Percentiles rank a stretch among this genome's conserved stretches.
phyloP scores from a whole-genome alignment of 1,140 invertebrate species.

The Gryon sp. region DNA sequence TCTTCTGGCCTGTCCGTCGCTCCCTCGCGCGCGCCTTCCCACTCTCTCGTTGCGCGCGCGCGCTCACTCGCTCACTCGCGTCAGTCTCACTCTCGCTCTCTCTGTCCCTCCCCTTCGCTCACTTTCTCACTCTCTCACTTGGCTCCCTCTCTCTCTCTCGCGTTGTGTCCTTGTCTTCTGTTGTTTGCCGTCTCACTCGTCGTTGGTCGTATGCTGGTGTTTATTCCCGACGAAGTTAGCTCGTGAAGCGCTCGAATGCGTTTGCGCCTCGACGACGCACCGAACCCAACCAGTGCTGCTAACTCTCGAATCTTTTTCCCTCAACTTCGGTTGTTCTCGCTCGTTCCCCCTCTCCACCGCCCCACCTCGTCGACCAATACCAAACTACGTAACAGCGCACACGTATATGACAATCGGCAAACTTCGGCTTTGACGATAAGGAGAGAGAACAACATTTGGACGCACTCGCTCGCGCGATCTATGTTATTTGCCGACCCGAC shows the following conservation, averaged over 20 bases:
- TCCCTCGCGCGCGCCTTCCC: constrained; percentile 63
- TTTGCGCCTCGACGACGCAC: constrained; percentile 75
- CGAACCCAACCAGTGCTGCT: constrained; percentile 56
- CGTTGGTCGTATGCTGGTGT: too few relatives aligned
- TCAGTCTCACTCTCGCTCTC: constrained; percentile 64
- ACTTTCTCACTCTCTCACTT: too few relatives aligned
- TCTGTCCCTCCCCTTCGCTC: too few relatives aligned
- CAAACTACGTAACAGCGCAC: not conserved
- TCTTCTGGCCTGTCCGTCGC: constrained; percentile 67
- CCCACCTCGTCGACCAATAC: constrained; percentile 17
- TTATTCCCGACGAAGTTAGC: too few relatives aligned
- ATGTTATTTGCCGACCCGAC: constrained; percentile 23
- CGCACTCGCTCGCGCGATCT: constrained; percentile 49
- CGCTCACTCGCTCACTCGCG: constrained; percentile 62
- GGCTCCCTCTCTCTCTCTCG: too few relatives aligned
- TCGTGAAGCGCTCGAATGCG: constrained; percentile 73
- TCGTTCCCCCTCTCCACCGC: constrained; percentile 15
- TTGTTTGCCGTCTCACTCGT: too few relatives aligned
- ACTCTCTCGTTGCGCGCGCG: constrained; percentile 29
- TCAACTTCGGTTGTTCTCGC: constrained; percentile 22
- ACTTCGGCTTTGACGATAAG: constrained; percentile 35
- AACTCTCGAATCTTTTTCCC: constrained; percentile 51
- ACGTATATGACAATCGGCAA: constrained; percentile 3
- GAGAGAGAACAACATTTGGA: constrained; percentile 48
- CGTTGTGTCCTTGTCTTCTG: too few relatives aligned